These are phyloP conservation scores for Sphaerophoria rueppellii DNA, from an alignment of 2,888 invertebrate genomes.

Conservation along the genomic window DNA sequence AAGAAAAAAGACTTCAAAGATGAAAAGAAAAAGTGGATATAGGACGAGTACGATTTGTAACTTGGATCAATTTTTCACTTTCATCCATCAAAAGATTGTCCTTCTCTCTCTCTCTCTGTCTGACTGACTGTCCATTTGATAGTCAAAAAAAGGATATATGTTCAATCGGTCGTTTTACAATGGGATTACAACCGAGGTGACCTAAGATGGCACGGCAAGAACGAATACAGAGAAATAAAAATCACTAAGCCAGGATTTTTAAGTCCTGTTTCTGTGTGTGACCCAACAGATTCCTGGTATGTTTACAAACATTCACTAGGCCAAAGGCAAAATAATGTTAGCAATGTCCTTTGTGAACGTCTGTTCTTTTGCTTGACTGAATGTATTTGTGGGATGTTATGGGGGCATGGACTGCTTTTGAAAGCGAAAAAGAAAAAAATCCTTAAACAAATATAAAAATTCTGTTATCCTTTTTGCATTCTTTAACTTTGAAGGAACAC, in stretches of 20 bases:
- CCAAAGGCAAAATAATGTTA: conserved; percentile 55
- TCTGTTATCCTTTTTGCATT: conserved; percentile 57
- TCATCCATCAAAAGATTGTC: conserved; percentile 65
- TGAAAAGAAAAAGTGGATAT: conserved; percentile 20
- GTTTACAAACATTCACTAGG: conserved; percentile 71
- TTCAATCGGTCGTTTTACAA: conserved; percentile 60
- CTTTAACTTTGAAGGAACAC: conserved; percentile 8
- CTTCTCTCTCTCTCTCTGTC: conserved; percentile 26
- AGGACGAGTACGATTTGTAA: conserved; percentile 66
- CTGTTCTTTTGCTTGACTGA: conserved; percentile 47
- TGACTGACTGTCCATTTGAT: conserved; percentile 58
- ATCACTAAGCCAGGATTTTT: conserved; percentile 44
- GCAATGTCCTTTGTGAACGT: conserved; percentile 56
- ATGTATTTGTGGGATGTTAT: conserved; percentile 68
- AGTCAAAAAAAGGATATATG: conserved; percentile 50
- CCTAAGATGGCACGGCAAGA: conserved; percentile 14
- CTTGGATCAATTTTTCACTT: conserved; percentile 72
- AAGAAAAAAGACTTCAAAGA: not conserved
- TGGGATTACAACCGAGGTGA: conserved; percentile 55
- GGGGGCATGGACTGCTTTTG: conserved; percentile 61
- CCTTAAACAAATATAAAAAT: conserved; percentile 2
- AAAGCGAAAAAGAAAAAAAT: conserved; percentile 8
- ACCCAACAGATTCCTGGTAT: conserved; percentile 36
- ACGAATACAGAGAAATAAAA: conserved; percentile 26
- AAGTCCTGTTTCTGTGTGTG: conserved; percentile 43